phyloP scores from a whole-genome alignment of 2,888 invertebrate species.

The Peribatodes rhomboidaria region DNA sequence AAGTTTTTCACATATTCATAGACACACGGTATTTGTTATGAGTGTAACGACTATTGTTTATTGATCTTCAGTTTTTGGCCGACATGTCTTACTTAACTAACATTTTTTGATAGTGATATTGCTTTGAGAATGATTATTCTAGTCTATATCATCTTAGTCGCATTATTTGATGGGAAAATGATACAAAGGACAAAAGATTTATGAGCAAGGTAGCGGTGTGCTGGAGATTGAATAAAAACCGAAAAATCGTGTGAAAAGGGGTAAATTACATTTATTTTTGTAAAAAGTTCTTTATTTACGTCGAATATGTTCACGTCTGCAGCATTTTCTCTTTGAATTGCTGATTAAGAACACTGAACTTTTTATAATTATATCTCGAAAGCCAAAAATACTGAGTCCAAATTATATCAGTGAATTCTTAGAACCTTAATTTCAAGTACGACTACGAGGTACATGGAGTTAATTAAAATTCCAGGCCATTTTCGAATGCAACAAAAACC shows the following conservation, averaged over 20 bases:
- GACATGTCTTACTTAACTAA: neutral
- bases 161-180: too few relatives aligned
- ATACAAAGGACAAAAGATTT: too few relatives aligned
- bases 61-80: neutral
- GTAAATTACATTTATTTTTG: too few relatives aligned
- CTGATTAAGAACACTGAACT: neutral
- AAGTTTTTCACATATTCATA: constrained; percentile 41
- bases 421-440: constrained; percentile 20
- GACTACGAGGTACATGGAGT: constrained; percentile 22
- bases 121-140: neutral
- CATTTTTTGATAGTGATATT: neutral
- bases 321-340: neutral
- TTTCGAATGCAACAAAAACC: constrained; percentile 36
- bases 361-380: neutral
- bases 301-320: neutral
- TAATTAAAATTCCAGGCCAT: constrained; percentile 30
- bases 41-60: constrained; percentile 18
- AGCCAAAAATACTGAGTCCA: constrained; percentile 20
- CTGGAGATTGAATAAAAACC: too few relatives aligned
- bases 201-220: too few relatives aligned
- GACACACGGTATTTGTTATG: constrained; percentile 17
- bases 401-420: constrained; percentile 30
- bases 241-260: neutral
- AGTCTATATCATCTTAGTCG: too few relatives aligned
- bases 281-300: too few relatives aligned